Evolutionary conservation across 2,888 invertebrate species (phyloP).

Genomic region (Prenolepis imparis): DNA sequence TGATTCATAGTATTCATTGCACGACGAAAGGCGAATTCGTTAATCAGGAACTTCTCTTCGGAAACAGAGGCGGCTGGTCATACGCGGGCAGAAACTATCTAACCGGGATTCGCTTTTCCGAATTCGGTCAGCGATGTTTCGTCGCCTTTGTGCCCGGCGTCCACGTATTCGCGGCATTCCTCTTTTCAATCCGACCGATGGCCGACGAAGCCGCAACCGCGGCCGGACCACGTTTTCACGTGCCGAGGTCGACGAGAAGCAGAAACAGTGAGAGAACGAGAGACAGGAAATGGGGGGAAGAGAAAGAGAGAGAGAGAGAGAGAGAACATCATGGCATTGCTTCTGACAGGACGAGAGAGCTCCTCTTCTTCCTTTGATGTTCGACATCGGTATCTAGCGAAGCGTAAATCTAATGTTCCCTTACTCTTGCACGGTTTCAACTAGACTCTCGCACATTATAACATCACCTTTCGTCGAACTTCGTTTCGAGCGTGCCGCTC

Average conservation of each 20-base stretch:
- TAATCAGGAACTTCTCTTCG: neutral
- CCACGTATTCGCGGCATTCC: slow-evolving; percentile 35
- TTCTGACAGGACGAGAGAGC: slow-evolving; percentile 40
- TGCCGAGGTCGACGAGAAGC: slow-evolving; percentile 43
- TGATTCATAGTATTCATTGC: slow-evolving; percentile 1
- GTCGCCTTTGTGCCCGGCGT: slow-evolving; percentile 66
- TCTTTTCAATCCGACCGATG: slow-evolving; percentile 51
- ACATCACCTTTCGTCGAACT: slow-evolving; percentile 61
- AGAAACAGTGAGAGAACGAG: slow-evolving; percentile 31
- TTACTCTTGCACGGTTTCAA: slow-evolving; percentile 56
- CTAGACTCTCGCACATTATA: slow-evolving; percentile 64
- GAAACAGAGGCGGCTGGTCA: neutral
- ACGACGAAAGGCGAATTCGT: neutral
- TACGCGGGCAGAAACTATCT: neutral
- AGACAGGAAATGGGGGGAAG: neutral
- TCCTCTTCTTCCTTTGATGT: slow-evolving; percentile 69
- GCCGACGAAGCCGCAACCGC: slow-evolving; percentile 67
- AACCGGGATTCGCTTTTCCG: slow-evolving; percentile 47
- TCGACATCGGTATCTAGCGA: slow-evolving; percentile 60
- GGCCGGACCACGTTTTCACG: slow-evolving; percentile 58
- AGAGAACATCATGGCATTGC: slow-evolving; percentile 12
- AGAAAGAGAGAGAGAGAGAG: slow-evolving; percentile 1
- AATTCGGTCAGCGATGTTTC: slow-evolving; percentile 58
- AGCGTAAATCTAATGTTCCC: slow-evolving; percentile 69
- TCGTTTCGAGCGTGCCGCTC: slow-evolving; percentile 46